phyloP scores from a whole-genome alignment of 2,888 invertebrate species.

The Drosophila merina region DNA sequence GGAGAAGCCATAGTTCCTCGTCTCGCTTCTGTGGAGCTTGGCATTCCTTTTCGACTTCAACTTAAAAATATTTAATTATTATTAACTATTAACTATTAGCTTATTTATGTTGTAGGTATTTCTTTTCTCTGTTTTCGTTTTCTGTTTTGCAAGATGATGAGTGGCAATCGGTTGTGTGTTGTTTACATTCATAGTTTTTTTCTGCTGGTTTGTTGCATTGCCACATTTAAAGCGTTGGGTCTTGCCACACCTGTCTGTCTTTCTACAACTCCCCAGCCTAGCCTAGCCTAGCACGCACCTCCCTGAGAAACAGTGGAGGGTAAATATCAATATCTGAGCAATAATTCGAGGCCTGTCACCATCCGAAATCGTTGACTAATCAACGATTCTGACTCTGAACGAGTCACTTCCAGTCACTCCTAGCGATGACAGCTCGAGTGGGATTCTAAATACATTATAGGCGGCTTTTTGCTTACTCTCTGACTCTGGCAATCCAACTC shows the following conservation, averaged over 20 bases:
- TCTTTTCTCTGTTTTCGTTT: constrained; percentile 21
- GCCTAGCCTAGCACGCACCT: constrained; percentile 11
- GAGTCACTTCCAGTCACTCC: constrained; percentile 22
- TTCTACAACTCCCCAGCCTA: constrained; percentile 7
- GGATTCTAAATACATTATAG: too few relatives aligned
- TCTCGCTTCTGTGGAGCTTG: constrained; percentile 27
- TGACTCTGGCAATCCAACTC: too few relatives aligned
- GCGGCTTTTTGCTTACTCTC: too few relatives aligned
- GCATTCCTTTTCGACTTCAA: constrained; percentile 27
- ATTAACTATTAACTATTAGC: constrained; percentile 17
- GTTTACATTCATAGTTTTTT: constrained; percentile 38
- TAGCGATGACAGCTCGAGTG: too few relatives aligned
- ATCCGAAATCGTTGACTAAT: constrained; percentile 24
- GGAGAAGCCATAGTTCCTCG: too few relatives aligned
- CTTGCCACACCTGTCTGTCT: constrained; percentile 40
- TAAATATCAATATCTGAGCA: not conserved
- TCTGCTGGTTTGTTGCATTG: constrained; percentile 1
- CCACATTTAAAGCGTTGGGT: constrained; percentile 13
- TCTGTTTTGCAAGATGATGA: constrained; percentile 39
- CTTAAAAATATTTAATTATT: constrained; percentile 40
- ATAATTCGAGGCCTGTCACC: constrained; percentile 34
- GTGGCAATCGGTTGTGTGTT: constrained; percentile 16
- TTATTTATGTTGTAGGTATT: too few relatives aligned
- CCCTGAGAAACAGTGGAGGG: not conserved
- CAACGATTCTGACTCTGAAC: constrained; percentile 7